A percentile compares a stretch with the other conserved stretches of the same genome.
Evolutionary conservation across 2,888 invertebrate species (phyloP).

Genomic region (Antitype chi): DNA sequence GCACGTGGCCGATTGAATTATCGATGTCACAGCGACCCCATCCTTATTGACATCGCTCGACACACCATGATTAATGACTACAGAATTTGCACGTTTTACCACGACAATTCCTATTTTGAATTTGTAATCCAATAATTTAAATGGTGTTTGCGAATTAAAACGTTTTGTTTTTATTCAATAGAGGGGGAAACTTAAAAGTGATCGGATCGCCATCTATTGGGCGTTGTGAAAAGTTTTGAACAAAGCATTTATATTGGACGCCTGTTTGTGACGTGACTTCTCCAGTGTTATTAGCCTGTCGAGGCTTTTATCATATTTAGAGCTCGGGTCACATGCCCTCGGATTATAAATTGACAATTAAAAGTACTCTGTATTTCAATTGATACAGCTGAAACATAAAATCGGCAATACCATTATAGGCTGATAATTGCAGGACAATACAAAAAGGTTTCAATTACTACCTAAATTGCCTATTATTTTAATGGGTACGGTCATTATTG

Average conservation of each 20-base stretch:
- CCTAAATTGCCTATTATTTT: slow-evolving; percentile 45
- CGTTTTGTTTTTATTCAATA: slow-evolving; percentile 66
- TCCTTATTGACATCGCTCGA: slow-evolving; percentile 67
- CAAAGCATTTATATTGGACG: slow-evolving; percentile 46
- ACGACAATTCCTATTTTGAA: slow-evolving; percentile 70
- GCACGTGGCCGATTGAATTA: slow-evolving; percentile 69
- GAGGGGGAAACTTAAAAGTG: slow-evolving; percentile 37
- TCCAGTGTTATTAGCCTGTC: slow-evolving; percentile 32
- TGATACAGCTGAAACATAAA: slow-evolving; percentile 21
- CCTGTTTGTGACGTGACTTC: slow-evolving; percentile 53
- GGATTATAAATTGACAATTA: slow-evolving; percentile 53
- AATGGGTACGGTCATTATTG: slow-evolving; percentile 32
- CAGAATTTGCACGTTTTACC: slow-evolving; percentile 72
- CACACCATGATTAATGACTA: slow-evolving; percentile 76
- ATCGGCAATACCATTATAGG: slow-evolving; percentile 33
- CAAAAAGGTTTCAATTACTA: slow-evolving; percentile 37
- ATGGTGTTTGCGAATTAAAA: slow-evolving; percentile 63
- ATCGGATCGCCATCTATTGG: slow-evolving; percentile 56
- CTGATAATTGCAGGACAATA: slow-evolving; percentile 48
- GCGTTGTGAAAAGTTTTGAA: slow-evolving; percentile 41
- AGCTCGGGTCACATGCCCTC: slow-evolving; percentile 7
- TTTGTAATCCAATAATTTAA: slow-evolving; percentile 70
- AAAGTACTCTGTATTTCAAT: slow-evolving; percentile 38
- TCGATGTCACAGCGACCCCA: slow-evolving; percentile 67
- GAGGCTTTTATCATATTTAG: slow-evolving; percentile 55